A percentile compares a stretch with the other conserved stretches of the same genome.
Conservation (phyloP, 2,113 vertebrate genomes). For the Dinomys branickii region DNA sequence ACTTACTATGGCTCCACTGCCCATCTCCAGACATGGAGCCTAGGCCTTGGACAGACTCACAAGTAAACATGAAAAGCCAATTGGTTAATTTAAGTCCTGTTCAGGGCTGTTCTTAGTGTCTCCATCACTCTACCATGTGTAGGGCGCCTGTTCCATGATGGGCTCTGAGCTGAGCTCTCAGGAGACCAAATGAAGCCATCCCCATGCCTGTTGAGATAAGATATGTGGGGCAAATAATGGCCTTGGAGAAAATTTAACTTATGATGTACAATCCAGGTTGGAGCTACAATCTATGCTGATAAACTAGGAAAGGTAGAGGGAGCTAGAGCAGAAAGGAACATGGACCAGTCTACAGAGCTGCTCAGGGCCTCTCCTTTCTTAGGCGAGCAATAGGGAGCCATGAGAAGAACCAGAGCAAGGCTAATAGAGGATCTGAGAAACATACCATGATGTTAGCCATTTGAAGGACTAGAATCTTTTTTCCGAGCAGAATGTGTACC, state of each 20-base stretch:
- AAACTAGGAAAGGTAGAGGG: too few relatives aligned
- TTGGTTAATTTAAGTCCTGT: too few relatives aligned
- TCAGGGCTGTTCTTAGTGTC: too few relatives aligned
- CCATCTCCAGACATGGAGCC: too few relatives aligned
- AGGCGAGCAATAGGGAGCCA: background rate
- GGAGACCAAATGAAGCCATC: background rate
- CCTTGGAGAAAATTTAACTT: background rate
- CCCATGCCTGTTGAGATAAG: too few relatives aligned
- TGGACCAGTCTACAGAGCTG: background rate
- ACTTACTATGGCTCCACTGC: too few relatives aligned
- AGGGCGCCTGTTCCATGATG: too few relatives aligned
- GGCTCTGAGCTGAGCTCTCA: background rate
- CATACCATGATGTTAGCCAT: fast-evolving
- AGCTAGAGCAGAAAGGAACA: background rate
- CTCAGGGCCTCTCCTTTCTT: background rate
- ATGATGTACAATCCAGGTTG: background rate
- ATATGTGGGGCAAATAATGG: background rate
- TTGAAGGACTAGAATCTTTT: background rate
- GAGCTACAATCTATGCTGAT: background rate
- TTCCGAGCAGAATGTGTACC: background rate
- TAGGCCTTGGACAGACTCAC: too few relatives aligned
- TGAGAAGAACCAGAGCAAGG: fast-evolving
- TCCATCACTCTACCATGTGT: too few relatives aligned
- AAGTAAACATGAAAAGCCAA: too few relatives aligned
- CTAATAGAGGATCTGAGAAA: background rate